Evolutionary conservation across 2,113 vertebrate genomes (phyloP), one percentile per base, ranked within the genome.

Genomic region (Onychostruthus taczanowskii): DNA sequence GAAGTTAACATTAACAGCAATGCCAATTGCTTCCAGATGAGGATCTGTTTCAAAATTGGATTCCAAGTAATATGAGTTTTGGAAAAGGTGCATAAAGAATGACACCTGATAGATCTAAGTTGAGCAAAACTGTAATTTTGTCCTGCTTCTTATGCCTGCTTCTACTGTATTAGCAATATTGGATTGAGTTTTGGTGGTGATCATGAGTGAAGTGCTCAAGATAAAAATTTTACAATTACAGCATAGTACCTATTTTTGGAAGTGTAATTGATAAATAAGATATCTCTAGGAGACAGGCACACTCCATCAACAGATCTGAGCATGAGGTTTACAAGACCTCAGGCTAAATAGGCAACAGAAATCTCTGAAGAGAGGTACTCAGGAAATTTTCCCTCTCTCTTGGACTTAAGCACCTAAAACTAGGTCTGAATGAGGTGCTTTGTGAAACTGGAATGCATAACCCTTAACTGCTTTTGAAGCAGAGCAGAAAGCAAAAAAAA

Each of bases 391-490:
- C 16, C 33, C 43, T 43, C 58, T 87, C 10, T 69, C 31, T 64
- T 76, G 49, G n/a, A 79, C 23, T 76, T 68, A 53, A 61, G 41
- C 15, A 66, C 31, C 53, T 73, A 63, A 87, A 81, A 33, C 30
- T 58, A 75, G 33, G 15, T 61, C 78, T 95, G 81, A 96, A 93
- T 83, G 58, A 95, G 49, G 92, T 79, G 17, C 74, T 96, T 87
- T 84, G 84, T 93, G 70, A 82, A 94, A 59, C 35, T 44, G 70
- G 84, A 62, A 61, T 79, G 41, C n/a, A 56, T 52, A 93, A 87
- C 37, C 22, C 58, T 30, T 56, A 73, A 77, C 35, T 61, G 20
- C 75, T 91, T 94, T 87, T 91, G 70, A 96, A 94, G 67, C 53
- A 85, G 62, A 88, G 1, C 18, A 96, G 75, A 90, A 85, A 87